Evolutionary conservation across 2,113 vertebrate genomes (phyloP).

Genomic region (Cricetomys ansorgei): DNA sequence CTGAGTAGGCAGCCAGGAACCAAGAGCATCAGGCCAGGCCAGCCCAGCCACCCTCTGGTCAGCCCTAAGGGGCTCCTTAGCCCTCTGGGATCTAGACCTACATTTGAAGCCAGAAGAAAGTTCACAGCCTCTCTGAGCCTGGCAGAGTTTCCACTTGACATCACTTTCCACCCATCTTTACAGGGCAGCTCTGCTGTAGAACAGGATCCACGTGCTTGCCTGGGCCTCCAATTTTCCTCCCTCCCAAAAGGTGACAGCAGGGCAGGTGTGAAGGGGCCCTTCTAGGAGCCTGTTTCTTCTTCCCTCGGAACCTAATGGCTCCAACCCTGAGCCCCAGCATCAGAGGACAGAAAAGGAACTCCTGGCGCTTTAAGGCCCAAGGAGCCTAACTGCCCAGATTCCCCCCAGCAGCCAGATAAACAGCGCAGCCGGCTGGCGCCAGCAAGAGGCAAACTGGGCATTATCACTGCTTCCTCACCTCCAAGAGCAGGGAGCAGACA

Average conservation of each 20-base stretch:
- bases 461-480: slow-evolving; percentile 98
- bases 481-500: slow-evolving; percentile 85
- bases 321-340: background rate
- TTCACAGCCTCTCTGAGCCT: slow-evolving; percentile 53
- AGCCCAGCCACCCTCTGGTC: background rate
- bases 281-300: background rate
- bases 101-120: slow-evolving; percentile 44
- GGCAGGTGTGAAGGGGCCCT: background rate
- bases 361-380: slow-evolving; percentile 95
- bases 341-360: slow-evolving; percentile 74
- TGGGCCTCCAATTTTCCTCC: background rate
- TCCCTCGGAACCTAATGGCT: slow-evolving; percentile 14
- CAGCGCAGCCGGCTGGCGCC: slow-evolving; percentile 97
- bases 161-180: background rate
- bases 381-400: slow-evolving; percentile 95
- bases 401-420: slow-evolving; percentile 94
- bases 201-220: background rate
- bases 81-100: slow-evolving; percentile 58
- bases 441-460: slow-evolving; percentile 96
- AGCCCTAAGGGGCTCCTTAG: slow-evolving; percentile 29
- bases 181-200: slow-evolving; percentile 14
- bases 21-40: background rate
- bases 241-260: background rate
- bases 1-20: slow-evolving; percentile 61
- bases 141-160: background rate